phyloP scores from a whole-genome alignment of 92 coral and sea anemone genomes.

The Zoanthus gigantus region DNA sequence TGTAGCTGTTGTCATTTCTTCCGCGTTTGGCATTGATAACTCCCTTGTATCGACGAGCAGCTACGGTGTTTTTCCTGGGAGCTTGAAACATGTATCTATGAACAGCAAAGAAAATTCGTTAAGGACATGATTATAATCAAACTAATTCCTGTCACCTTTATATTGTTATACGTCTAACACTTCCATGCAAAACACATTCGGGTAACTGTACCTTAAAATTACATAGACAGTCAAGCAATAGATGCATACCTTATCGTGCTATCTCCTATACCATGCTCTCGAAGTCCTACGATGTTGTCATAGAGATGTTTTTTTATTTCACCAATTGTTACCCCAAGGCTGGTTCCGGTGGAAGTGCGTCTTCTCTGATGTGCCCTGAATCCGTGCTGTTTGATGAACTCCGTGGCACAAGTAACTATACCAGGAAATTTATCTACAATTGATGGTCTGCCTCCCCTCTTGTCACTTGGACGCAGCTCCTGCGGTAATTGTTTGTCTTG shows the following conservation, averaged over 20 bases:
- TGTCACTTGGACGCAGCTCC: not conserved
- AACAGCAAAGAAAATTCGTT: not conserved
- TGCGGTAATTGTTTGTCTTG: too few species aligned
- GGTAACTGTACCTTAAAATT: not conserved
- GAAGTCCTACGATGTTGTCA: constrained; percentile 6
- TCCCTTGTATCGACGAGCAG: constrained; percentile 16
- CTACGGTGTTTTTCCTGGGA: too few species aligned
- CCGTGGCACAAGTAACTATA: constrained; percentile 23
- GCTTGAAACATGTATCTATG: too few species aligned
- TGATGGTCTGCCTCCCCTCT: not conserved
- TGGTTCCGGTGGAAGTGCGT: constrained; percentile 29
- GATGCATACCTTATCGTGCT: constrained; percentile 31
- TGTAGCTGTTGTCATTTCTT: constrained; percentile 47
- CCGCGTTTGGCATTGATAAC: constrained; percentile 33
- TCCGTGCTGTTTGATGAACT: constrained; percentile 51
- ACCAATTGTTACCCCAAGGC: constrained; percentile 30
- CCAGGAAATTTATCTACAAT: constrained; percentile 31
- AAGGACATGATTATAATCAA: not conserved
- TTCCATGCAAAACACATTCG: not conserved
- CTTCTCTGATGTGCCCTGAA: constrained; percentile 49
- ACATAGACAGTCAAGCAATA: not conserved
- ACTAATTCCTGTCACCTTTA: not conserved
- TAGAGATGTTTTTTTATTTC: constrained; percentile 19
- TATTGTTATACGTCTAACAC: constrained; percentile 19
- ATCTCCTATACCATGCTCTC: constrained; percentile 41